Evolutionary conservation across 2,797 vertebrate species (phyloP), one percentile per base, ranked within the genome.

Genomic region (Enoplosus armatus): DNA sequence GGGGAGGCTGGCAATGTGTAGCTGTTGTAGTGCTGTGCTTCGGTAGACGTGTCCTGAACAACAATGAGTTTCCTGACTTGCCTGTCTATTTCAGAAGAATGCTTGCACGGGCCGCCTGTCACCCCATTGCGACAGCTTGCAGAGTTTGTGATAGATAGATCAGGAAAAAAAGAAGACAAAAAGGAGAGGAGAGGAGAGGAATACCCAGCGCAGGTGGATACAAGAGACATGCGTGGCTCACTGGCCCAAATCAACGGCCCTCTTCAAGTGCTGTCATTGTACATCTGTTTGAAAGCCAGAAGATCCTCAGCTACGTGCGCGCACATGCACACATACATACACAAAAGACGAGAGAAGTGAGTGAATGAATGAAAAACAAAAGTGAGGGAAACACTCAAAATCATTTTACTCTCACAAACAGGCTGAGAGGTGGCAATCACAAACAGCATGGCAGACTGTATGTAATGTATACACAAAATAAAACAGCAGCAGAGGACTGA

Each of bases 141-240:
- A 66, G 84, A 81, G 86, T 89, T 89, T 88, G 82, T 94, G 93
- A 95, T 92, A 79, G 90, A 94, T 91, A 78, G 88, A 92, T 91
- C 68, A 72, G 69, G 59, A 62, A 76, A 85, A 91, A 83, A 84
- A 81, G 53, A 63, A 85, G 73, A 74, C 35, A 84, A 88, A 81
- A 86, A 64, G 50, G 26, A 80, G 55, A 77, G 69, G 26, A 80
- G 55, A 77, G 69, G 54, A 74, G 66, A 85, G 76, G 80, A 87
- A 89, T 79, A 82, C 81, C 75, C 77, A 48, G 56, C 58, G 27
- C 85, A 90, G 87, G 87, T 89, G 84, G 85, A 89, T 87, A 79
- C 72, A 71, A 83, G 85, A 89, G 77, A 91, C 89, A 88, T 77
- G 77, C 41, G 78, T 90, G 86, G 89, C 89, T 94, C 89, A 79